Evolutionary conservation across 2,113 vertebrate genomes (phyloP).

Genomic region (Sylvia atricapilla): DNA sequence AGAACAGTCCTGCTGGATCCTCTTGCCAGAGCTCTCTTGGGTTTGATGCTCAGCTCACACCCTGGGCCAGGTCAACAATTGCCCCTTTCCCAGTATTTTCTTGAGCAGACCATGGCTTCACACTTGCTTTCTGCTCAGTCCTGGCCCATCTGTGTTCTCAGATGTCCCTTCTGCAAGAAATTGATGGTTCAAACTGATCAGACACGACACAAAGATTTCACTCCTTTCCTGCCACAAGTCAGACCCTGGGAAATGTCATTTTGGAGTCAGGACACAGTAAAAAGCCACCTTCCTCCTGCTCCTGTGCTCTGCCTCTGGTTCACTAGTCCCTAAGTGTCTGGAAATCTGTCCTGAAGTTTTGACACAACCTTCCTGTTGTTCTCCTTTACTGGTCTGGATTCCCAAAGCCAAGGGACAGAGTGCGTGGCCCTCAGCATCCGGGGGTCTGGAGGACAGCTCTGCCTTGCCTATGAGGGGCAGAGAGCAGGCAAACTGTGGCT

Average conservation of each 20-base stretch:
- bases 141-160: background rate
- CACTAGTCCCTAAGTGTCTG: background rate
- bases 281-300: background rate
- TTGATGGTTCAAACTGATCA: background rate
- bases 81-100: background rate
- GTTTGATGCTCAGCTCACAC: background rate
- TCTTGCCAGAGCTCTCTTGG: background rate
- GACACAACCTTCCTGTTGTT: background rate
- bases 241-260: background rate
- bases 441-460: background rate
- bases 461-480: background rate
- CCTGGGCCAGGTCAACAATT: background rate
- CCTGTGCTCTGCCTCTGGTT: background rate
- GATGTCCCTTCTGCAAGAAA: background rate
- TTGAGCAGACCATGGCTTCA: background rate
- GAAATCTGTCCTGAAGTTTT: background rate
- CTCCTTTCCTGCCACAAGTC: background rate
- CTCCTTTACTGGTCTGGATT: background rate
- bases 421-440: rapidly evolving
- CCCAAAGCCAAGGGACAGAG: background rate
- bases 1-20: background rate
- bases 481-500: background rate
- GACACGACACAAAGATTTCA: background rate
- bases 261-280: background rate
- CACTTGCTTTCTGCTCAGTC: background rate